These are phyloP conservation scores for Caranx ignobilis DNA, from an alignment of 2,113 vertebrate species.

Conservation along the genomic window DNA sequence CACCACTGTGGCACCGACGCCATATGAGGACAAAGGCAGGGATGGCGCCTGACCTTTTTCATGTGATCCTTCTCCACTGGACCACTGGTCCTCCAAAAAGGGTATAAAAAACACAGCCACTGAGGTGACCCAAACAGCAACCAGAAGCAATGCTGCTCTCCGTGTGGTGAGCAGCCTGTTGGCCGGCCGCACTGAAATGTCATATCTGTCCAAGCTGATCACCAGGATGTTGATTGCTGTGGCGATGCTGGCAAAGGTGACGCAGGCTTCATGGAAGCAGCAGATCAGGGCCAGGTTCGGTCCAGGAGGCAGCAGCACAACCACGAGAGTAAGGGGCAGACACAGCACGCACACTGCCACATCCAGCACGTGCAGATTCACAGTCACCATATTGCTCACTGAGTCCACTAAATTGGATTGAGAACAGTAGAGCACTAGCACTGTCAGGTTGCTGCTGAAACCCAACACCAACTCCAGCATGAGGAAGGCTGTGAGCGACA, in stretches of 20 bases:
- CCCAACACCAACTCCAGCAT: slow-evolving; percentile 87
- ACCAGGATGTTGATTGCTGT: slow-evolving; percentile 87
- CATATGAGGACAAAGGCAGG: slow-evolving; percentile 24
- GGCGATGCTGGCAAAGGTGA: slow-evolving; percentile 86
- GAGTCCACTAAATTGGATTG: slow-evolving; percentile 87
- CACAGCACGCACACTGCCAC: slow-evolving; percentile 86
- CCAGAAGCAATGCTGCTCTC: slow-evolving; percentile 79
- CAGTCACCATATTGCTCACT: slow-evolving; percentile 86
- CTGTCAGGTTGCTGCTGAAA: slow-evolving; percentile 86
- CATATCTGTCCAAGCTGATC: slow-evolving; percentile 85
- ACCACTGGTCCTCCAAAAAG: slow-evolving; percentile 85
- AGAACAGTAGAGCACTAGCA: slow-evolving; percentile 86
- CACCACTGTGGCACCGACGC: slow-evolving; percentile 22
- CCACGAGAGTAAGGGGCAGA: slow-evolving; percentile 82
- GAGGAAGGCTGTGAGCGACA: slow-evolving; percentile 83
- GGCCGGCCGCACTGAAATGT: slow-evolving; percentile 86
- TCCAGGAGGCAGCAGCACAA: slow-evolving; percentile 84
- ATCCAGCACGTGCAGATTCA: slow-evolving; percentile 86
- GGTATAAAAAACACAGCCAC: slow-evolving; percentile 86
- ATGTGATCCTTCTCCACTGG: slow-evolving; percentile 40
- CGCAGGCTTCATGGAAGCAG: slow-evolving; percentile 87
- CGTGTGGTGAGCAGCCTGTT: slow-evolving; percentile 84
- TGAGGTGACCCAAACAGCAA: slow-evolving; percentile 84
- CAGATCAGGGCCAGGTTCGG: slow-evolving; percentile 83
- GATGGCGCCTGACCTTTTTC: slow-evolving; percentile 43